Evolutionary conservation across 1,140 invertebrate genomes (phyloP).

Genomic region (Zophobas atratus): DNA sequence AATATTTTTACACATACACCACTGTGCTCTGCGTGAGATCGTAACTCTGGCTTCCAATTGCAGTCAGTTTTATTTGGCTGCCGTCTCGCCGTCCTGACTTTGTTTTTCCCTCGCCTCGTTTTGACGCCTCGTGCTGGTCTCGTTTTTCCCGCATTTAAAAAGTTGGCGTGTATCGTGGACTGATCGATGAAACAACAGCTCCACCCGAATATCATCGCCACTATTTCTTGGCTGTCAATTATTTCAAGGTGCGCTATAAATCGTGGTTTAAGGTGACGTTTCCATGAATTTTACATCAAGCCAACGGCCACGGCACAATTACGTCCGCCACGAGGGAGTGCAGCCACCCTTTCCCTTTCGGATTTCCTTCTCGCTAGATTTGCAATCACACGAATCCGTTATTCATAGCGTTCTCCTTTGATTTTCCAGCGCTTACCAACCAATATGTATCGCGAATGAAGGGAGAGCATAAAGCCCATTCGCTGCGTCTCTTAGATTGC

Average conservation of each 20-base stretch:
- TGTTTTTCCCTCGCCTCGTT: too few relatives aligned
- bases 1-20: too few relatives aligned
- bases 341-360: constrained; percentile 32
- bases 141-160: constrained; percentile 5
- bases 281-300: constrained; percentile 54
- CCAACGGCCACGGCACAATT: constrained; percentile 48
- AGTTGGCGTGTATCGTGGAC: constrained; percentile 2
- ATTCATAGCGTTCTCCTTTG: constrained; percentile 54
- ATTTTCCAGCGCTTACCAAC: constrained; percentile 55
- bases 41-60: too few relatives aligned
- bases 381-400: constrained; percentile 52
- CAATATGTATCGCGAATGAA: constrained; percentile 55
- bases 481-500: constrained; percentile 46
- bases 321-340: constrained; percentile 42
- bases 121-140: neutral
- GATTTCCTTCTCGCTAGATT: constrained; percentile 50
- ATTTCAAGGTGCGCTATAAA: constrained; percentile 55
- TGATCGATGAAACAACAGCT: constrained; percentile 42
- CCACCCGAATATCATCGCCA: constrained; percentile 39
- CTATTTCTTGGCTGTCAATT: constrained; percentile 55
- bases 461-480: constrained; percentile 50
- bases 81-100: too few relatives aligned
- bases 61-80: too few relatives aligned
- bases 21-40: too few relatives aligned
- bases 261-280: constrained; percentile 52